These are phyloP conservation scores for Tetheella fluctuosa DNA, from an alignment of 2,888 invertebrate species.

Conservation along the genomic window DNA sequence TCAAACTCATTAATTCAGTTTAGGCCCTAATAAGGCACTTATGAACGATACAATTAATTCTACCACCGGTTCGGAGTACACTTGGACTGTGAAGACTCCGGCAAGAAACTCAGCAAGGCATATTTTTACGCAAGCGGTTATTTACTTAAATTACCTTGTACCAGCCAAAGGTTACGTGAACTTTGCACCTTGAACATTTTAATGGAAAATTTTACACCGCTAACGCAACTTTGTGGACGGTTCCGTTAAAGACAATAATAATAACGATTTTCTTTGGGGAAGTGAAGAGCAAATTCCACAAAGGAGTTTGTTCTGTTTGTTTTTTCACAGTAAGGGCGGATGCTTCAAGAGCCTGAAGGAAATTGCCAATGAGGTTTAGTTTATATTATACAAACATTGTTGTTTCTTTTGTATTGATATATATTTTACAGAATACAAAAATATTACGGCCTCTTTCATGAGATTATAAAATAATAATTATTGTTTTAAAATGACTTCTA, in stretches of 20 bases:
- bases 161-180: constrained; percentile 27
- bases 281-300: constrained; percentile 45
- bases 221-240: constrained; percentile 22
- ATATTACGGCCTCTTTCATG: no score
- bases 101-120: no score
- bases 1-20: no score
- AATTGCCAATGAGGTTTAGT: constrained; percentile 48
- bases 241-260: constrained; percentile 36
- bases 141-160: constrained; percentile 8
- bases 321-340: constrained; percentile 40
- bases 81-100: no score
- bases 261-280: constrained; percentile 41
- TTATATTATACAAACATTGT: constrained; percentile 27
- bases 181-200: constrained; percentile 35
- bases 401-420: constrained; percentile 11
- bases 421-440: no score
- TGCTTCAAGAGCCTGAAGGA: constrained; percentile 41
- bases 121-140: background rate
- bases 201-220: constrained; percentile 28
- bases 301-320: constrained; percentile 42
- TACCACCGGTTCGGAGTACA: no score
- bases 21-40: no score
- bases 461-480: no score
- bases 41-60: no score
- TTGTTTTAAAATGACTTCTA: no score